Evolutionary conservation across 64 coral and sea anemone species (phyloP).

Genomic region (Montipora foliosa): DNA sequence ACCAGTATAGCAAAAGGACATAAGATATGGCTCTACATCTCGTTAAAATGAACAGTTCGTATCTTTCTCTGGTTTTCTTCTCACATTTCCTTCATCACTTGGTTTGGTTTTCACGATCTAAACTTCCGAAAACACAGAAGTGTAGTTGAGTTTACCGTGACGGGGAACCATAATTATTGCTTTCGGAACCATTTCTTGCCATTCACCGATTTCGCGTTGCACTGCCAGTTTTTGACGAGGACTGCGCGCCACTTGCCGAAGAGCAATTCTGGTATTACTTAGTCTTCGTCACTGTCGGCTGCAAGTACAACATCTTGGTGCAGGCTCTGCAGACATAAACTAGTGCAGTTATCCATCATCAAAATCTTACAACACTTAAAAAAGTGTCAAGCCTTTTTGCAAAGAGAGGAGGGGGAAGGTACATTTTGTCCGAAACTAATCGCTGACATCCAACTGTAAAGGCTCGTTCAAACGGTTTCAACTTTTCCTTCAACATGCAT

Average conservation of each 20-base stretch:
- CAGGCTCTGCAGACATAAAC: neutral
- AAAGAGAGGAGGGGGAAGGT: neutral
- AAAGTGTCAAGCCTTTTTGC: neutral
- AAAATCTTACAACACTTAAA: neutral
- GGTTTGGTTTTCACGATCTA: too few species aligned
- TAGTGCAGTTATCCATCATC: neutral
- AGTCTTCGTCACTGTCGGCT: slow-evolving; percentile 74
- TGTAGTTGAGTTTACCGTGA: too few species aligned
- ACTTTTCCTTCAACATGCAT: too few species aligned
- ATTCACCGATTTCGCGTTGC: neutral
- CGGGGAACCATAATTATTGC: too few species aligned
- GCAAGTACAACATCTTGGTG: slow-evolving; percentile 58
- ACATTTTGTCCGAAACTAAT: neutral
- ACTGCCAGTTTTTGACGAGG: neutral
- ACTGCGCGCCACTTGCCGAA: neutral
- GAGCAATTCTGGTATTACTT: neutral
- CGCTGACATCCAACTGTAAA: neutral
- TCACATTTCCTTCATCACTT: too few species aligned
- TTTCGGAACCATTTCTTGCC: neutral
- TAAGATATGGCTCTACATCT: too few species aligned
- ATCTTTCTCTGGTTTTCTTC: too few species aligned
- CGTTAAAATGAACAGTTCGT: too few species aligned
- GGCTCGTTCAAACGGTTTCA: too few species aligned
- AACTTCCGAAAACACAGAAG: too few species aligned
- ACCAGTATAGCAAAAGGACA: too few species aligned